Percentiles rank a stretch among this genome's conserved stretches.
phyloP scores from a whole-genome alignment of 53 echinoderm and acorn worm species.

The Apostichopus leukothele region DNA sequence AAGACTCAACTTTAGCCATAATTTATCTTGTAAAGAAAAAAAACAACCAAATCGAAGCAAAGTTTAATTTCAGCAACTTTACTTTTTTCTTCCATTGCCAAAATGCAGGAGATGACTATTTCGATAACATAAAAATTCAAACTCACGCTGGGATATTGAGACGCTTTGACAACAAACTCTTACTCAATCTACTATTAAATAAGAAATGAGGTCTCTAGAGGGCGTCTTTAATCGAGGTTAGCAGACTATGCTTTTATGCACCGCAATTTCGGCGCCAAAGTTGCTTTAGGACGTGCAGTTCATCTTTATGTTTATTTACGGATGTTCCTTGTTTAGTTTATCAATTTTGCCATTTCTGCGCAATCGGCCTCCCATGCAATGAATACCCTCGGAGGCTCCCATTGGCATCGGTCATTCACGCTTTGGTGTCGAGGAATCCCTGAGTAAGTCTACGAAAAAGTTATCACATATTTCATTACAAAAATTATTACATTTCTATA shows the following conservation, averaged over 20 bases:
- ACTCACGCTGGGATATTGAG: not conserved
- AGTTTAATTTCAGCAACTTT: no score
- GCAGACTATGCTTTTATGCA: constrained; percentile 45
- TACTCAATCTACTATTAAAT: constrained; percentile 10
- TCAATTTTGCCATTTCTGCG: constrained; percentile 43
- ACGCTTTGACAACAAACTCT: not conserved
- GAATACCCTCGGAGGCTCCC: constrained; percentile 29
- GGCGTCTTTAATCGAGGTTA: constrained; percentile 47
- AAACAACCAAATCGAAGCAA: no score
- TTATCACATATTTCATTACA: no score
- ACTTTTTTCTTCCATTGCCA: no score
- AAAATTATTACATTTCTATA: no score
- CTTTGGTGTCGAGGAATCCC: not conserved
- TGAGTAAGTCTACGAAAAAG: no score
- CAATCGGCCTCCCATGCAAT: constrained; percentile 30
- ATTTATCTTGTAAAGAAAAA: no score
- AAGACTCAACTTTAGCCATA: no score
- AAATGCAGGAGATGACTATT: not conserved
- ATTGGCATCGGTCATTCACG: constrained; percentile 42
- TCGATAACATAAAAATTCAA: not conserved
- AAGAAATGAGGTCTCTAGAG: constrained; percentile 32
- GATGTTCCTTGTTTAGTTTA: constrained; percentile 35
- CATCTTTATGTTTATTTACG: constrained; percentile 39
- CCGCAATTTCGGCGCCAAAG: constrained; percentile 40
- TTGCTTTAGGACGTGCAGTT: constrained; percentile 38